Percentiles rank a stretch among this genome's conserved stretches.
Evolutionary conservation across 2,888 invertebrate species (phyloP).

Genomic region (Argynnis bischoffii): DNA sequence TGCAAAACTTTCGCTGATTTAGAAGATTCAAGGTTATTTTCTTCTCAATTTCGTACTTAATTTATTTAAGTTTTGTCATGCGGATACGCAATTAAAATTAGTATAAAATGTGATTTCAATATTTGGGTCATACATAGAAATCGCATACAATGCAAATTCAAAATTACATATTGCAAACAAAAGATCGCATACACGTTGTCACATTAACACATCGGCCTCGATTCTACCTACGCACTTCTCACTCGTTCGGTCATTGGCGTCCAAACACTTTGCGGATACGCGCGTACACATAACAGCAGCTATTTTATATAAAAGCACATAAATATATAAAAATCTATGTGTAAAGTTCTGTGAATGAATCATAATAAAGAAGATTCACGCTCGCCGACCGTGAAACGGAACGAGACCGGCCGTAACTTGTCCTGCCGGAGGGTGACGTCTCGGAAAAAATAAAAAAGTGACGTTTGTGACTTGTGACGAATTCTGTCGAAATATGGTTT

Average conservation of each 20-base stretch:
- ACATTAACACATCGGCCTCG: constrained; percentile 66
- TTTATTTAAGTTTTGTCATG: background rate
- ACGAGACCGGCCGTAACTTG: constrained; percentile 64
- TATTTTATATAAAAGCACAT: constrained; percentile 22
- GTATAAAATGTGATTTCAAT: constrained; percentile 17
- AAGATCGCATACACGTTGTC: constrained; percentile 55
- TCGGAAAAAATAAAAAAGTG: constrained; percentile 46
- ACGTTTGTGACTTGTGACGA: constrained; percentile 67
- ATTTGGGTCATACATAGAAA: constrained; percentile 43
- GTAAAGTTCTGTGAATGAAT: constrained; percentile 43
- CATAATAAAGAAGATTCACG: constrained; percentile 45
- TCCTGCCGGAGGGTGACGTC: constrained; percentile 48
- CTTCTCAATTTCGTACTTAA: background rate
- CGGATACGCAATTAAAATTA: constrained; percentile 1
- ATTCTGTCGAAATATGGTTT: constrained; percentile 54
- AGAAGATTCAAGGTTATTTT: constrained; percentile 14
- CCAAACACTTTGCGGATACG: constrained; percentile 40
- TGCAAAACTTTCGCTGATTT: constrained; percentile 11
- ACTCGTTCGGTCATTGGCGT: constrained; percentile 69
- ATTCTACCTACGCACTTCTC: constrained; percentile 62
- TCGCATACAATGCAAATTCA: constrained; percentile 62
- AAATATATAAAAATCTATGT: constrained; percentile 33
- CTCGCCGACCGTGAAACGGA: constrained; percentile 69
- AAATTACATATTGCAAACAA: constrained; percentile 64
- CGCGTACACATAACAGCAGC: constrained; percentile 42